These are phyloP conservation scores for Spisula subtruncata DNA, from an alignment of 2,888 invertebrate genomes.

Conservation along the genomic window DNA sequence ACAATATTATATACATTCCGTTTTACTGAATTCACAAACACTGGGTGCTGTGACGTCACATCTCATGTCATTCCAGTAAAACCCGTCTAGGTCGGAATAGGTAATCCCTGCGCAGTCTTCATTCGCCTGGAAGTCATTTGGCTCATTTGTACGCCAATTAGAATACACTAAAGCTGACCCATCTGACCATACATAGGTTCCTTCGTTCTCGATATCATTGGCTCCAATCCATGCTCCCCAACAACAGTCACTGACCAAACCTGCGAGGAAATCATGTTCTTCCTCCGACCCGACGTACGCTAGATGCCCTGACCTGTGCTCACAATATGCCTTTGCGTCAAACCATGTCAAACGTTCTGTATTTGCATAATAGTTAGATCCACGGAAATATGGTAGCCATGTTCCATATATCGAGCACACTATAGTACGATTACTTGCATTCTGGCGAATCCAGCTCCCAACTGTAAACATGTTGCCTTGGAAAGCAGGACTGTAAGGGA, in stretches of 20 bases:
- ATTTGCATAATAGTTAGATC: neutral
- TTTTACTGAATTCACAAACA: too few species aligned
- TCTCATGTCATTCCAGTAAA: neutral
- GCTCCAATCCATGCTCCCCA: neutral
- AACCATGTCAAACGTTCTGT: neutral
- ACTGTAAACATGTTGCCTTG: neutral
- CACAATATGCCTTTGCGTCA: neutral
- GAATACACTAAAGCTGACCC: neutral
- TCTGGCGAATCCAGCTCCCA: neutral
- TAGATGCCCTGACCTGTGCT: neutral
- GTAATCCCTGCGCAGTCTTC: neutral
- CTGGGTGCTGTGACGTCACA: neutral
- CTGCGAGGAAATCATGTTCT: neutral
- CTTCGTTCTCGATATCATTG: neutral
- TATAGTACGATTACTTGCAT: too few species aligned
- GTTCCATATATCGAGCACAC: too few species aligned
- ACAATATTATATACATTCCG: too few species aligned
- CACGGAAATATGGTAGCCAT: neutral
- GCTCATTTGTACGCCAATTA: neutral
- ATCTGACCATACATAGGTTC: neutral
- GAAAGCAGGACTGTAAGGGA: neutral
- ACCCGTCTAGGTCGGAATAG: neutral
- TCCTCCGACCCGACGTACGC: neutral
- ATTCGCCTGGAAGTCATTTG: neutral
- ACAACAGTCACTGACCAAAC: neutral